Evolutionary conservation across 2,797 vertebrate species (phyloP), one percentile per base, ranked within the genome.

Genomic region (Distichodus sexfasciatus): DNA sequence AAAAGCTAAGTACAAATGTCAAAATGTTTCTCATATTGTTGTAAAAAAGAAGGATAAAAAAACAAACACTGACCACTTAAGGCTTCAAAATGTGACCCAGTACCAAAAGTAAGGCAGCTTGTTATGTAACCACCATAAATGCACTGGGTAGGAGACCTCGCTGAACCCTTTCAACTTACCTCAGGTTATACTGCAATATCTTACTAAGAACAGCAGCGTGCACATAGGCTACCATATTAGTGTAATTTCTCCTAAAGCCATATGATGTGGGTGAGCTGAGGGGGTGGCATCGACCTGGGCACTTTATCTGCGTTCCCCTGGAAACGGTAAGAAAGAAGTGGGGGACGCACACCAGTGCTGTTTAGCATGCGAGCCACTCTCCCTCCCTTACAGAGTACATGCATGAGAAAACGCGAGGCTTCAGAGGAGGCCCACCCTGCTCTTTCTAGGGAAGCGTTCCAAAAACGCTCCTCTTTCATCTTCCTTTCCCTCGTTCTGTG

Each of bases 291-390:
- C 19, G 38, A 44, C 65, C 65, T 73, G 74, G 64, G 63, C 72
- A 71, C 73, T 80, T 73, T 77, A 40, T 81, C 84, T 78, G 68
- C 61, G 78, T 88, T 86, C 82, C 83, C 62, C 76, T 87, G 84
- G 83, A 87, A 87, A 88, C 83, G 76, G 72, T 74, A 76, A 78
- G 80, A 59, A 75, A 57, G 64, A 69, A 58, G 77, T 78, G n/a
- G n/a, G n/a, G n/a, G n/a, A n/a, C n/a, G n/a, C n/a, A 64, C 66
- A 78, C 57, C 50, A 57, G 83, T 77, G 75, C 72, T 83, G 57
- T 73, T 85, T 71, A 76, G 72, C 81, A 83, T 78, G 74, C 68
- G 58, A 72, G 41, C 40, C 43, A 33, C 43, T 75, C 43, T 75
- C 67, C n/a, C 31, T 36, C 17, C 21, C 29, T 63, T 9, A 51